phyloP scores from a whole-genome alignment of 1,140 invertebrate genomes.

The Drosophila pectinifera region DNA sequence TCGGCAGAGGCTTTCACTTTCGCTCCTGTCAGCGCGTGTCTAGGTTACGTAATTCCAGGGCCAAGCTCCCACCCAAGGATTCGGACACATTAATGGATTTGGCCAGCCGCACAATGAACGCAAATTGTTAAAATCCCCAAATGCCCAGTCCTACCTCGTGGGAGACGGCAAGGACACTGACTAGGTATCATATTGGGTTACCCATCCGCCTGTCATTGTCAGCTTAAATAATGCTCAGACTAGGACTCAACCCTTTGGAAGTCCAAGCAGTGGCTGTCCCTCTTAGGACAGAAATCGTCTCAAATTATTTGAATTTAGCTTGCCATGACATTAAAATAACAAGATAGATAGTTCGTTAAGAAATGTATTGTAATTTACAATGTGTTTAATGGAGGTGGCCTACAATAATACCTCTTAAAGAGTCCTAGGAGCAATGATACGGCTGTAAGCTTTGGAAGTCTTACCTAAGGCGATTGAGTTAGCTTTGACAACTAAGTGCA shows the following conservation, averaged over 20 bases:
- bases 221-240: not conserved
- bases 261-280: not conserved
- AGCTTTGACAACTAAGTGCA: not conserved
- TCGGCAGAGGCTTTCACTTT: conserved; percentile 18
- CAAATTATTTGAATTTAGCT: not conserved
- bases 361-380: too few relatives aligned
- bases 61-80: not conserved
- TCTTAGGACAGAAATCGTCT: not conserved
- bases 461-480: not conserved
- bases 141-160: not conserved
- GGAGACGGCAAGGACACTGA: not conserved
- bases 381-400: too few relatives aligned
- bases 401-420: too few relatives aligned
- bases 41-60: conserved; percentile 32
- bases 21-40: conserved; percentile 41
- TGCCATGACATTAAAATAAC: not conserved
- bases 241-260: not conserved
- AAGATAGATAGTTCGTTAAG: not conserved
- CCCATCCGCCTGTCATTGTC: not conserved
- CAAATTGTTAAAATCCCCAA: conserved; percentile 25
- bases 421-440: too few relatives aligned
- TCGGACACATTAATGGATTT: conserved; percentile 42
- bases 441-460: too few relatives aligned
- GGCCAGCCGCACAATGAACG: conserved; percentile 30
- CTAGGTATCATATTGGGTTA: not conserved